A percentile compares a stretch with the other conserved stretches of the same genome.
phyloP scores from a whole-genome alignment of 2,113 vertebrate species.

The Salvator merianae region DNA sequence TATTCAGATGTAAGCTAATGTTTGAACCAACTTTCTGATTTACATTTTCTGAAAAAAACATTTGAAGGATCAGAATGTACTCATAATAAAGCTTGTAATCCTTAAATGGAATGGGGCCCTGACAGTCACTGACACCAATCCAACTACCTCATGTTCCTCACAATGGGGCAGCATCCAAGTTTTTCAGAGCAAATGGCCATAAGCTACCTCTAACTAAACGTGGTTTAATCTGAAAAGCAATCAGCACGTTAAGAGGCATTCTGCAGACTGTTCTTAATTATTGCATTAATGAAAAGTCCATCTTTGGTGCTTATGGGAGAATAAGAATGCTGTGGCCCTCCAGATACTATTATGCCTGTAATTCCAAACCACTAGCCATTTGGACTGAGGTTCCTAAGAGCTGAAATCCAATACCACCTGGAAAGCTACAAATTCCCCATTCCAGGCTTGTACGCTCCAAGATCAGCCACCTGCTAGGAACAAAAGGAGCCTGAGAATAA shows the following conservation, averaged over 20 bases:
- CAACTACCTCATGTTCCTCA: fast-evolving
- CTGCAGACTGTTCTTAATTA: slow-evolving; percentile 46
- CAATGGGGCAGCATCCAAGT: background rate
- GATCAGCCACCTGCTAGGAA: background rate
- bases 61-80: background rate
- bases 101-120: background rate
- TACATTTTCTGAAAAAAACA: background rate
- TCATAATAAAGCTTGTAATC: background rate
- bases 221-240: slow-evolving; percentile 41
- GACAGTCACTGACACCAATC: background rate
- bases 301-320: slow-evolving; percentile 37
- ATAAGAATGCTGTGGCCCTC: background rate
- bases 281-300: slow-evolving; percentile 52
- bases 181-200: background rate
- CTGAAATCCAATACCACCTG: background rate
- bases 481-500: background rate
- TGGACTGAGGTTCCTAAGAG: background rate
- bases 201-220: background rate
- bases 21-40: background rate
- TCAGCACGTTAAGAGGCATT: slow-evolving; percentile 30
- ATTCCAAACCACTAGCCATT: background rate
- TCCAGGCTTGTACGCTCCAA: background rate
- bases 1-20: background rate
- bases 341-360: background rate
- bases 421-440: background rate